phyloP scores from a whole-genome alignment of 2,888 invertebrate species.

The Platycheirus albimanus region DNA sequence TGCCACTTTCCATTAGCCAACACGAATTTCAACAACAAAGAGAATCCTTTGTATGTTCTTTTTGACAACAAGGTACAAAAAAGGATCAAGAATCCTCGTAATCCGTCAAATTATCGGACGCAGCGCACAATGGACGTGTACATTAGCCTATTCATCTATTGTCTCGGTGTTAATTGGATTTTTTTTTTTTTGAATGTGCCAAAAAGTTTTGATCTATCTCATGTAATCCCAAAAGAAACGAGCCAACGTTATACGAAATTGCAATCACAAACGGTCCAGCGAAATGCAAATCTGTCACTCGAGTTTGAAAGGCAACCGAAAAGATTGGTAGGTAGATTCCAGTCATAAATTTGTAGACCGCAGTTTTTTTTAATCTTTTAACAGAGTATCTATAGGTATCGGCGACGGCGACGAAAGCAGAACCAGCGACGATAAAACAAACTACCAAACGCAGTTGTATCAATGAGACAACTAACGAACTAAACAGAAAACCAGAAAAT shows the following conservation, averaged over 20 bases:
- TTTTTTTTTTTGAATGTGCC: conserved; percentile 31
- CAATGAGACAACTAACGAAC: conserved; percentile 74
- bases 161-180: conserved; percentile 63
- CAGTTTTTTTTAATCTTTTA: conserved; percentile 53
- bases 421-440: conserved; percentile 71
- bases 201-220: conserved; percentile 44
- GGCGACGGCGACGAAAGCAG: conserved; percentile 67
- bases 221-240: conserved; percentile 1
- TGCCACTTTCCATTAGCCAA: conserved; percentile 69
- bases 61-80: conserved; percentile 55
- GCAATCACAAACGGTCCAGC: conserved; percentile 25
- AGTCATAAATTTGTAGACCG: conserved; percentile 61
- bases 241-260: not conserved
- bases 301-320: conserved; percentile 54
- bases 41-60: conserved; percentile 56
- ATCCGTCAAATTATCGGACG: conserved; percentile 73
- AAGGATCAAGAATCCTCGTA: conserved; percentile 57
- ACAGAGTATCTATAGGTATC: conserved; percentile 22
- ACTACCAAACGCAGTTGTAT: conserved; percentile 73
- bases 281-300: conserved; percentile 59
- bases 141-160: conserved; percentile 69
- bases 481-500: conserved; percentile 72
- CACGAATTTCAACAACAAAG: conserved; percentile 62
- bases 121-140: conserved; percentile 51
- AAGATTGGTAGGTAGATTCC: conserved; percentile 48